Evolutionary conservation across 2,888 invertebrate genomes (phyloP), one percentile per base, ranked within the genome.

Genomic region (Sarcophaga subvicina): DNA sequence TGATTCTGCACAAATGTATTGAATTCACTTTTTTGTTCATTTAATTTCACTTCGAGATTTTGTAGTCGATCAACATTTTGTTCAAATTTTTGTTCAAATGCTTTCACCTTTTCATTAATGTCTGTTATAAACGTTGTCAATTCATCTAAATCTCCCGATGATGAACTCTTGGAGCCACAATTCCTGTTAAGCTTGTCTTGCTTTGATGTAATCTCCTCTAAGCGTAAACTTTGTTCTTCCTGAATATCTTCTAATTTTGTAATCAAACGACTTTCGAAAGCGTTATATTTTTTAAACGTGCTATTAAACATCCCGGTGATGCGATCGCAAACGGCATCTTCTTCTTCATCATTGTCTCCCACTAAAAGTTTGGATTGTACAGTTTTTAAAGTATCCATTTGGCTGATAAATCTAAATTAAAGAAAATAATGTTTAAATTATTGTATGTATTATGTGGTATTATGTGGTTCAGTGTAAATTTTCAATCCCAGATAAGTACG

Each of bases 191-290:
- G 27, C 47, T 67, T 78, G 14, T 37, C 37, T 66, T 70, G 80
- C 17, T 73, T 76, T 0, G 60, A 0, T 54, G 66, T 11, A 64
- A 86, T 83, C 27, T 77, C 75, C 22, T 80, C 67, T 4, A 86
- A 77, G 60, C 63, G 76, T n/a, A 45, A 70, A 2, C 20, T 75
- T 62, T 83, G 86, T 5, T 81, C 75, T 4, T 83, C 70, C 4
- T 78, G 80, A 6, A 83, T 62, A 10, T 87, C 80, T 0, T 78
- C 78, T 5, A 87, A 63, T 75, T 87, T 87, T 12, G 64, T 22
- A 8, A 71, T 8, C 6, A 87, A n/a, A 25, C 70, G 69, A 37
- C 12, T 73, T 67, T 87, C 86, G 11, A 87, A 67, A 2, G 60
- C 22, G 22, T 83, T 78, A n/a, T 71, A 80, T 17, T 81, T 87